Evolutionary conservation across 2,797 vertebrate genomes (phyloP), one percentile per base, ranked within the genome.

Genomic region (Australoheros facetus): DNA sequence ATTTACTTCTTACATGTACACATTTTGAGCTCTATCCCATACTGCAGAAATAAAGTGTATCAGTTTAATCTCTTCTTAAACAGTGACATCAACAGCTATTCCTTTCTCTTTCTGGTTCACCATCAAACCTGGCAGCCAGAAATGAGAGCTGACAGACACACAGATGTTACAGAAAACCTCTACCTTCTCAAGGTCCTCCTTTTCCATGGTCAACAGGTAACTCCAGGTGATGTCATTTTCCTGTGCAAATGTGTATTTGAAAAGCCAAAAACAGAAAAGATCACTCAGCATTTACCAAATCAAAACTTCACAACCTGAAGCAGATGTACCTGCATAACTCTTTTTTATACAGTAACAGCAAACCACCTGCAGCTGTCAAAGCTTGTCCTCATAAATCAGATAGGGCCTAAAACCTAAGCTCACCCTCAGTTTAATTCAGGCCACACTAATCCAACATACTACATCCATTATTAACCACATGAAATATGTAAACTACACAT

Each of bases 151-250:
- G 75, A 85, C 62, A 80, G 66, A 83, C 59, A 60, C 21, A 84
- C 56, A 84, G 77, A 75, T 42, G n/a, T 73, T 79, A 53, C 34
- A 26, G 56, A 74, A n/a, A 78, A 53, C 34, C 37, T 92, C 85
- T 92, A 97, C 98, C 96, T 98, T 93, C 86, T 93, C 91, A 88
- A 99, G 92, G 66, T 99, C 97, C 26, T 96, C 95, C 90, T 96
- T 93, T 78, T 95, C 94, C 96, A 99, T 97, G 59, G 88, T 92
- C 88, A 98, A 81, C 94, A 99, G 95, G 54, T 95, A 86, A 85
- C 94, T 96, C 96, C 97, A 97, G 76, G 94, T 83, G 94, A 97
- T 93, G 82, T 95, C 97, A 87, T 93, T 94, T 56, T 98, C 96
- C 98, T 99, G 91, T 26, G 48, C 14, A 26, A 11, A 28, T 79